Base-by-base conservation (phyloP, 2,113 vertebrate genomes). In the Numenius arquata region DNA sequence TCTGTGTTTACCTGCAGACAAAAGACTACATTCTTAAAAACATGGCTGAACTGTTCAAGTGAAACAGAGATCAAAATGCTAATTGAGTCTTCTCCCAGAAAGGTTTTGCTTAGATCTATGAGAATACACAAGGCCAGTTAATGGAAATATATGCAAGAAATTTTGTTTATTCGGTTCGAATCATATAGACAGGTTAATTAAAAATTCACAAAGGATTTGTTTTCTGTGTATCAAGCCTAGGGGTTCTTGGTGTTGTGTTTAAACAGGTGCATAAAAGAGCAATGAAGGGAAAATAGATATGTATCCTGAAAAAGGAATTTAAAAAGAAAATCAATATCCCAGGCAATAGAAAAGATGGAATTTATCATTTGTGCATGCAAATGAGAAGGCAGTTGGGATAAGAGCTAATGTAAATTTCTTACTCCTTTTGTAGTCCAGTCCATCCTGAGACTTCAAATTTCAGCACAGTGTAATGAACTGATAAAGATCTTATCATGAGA, bases 61-160 rank as follows among this genome's bases (percentile, higher is more conserved):
- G 91, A 91, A 96, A 90, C 80, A 85, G 79, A 94, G 88, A 96
- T 83, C 77, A 2, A 97, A 97, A 96, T 94, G 85, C 72, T 97
- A 97, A 97, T 92, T 96, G 94, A 96, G 90, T 95, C 91, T 92
- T 95, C 95, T 92, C 71, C 21, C 61, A 90, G 85, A 94, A 96
- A 93, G 83, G 91, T 86, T 97, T 88, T 93, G 61, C 85, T 96
- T 89, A 95, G 80, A 96, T 95, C 76, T 92, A 32, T 78, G 89
- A 92, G 74, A 97, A 95, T 27, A 95, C 55, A 85, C 91, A 97
- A 89, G 72, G 75, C 78, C 91, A 86, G 90, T 90, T 95, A 96
- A 90, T 88, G 85, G 32, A 96, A 97, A 97, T 82, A 75, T 67
- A 94, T 91, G 85, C 85, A 93, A 92, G 80, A 90, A 89, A 72